phyloP scores from a whole-genome alignment of 1,140 invertebrate genomes.

The Brachionus sp. region DNA sequence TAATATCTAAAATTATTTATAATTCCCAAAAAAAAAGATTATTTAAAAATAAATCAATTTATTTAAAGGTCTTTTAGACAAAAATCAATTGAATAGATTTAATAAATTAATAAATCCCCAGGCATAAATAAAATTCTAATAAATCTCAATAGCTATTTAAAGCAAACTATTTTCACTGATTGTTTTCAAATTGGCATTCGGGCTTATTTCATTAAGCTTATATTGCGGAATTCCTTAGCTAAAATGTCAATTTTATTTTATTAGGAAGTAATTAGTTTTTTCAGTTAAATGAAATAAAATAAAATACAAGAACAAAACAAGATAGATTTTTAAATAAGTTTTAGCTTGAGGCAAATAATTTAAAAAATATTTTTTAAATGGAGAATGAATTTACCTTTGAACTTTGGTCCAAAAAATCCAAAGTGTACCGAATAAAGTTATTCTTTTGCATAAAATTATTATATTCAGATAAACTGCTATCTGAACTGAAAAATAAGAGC shows the following conservation, averaged over 20 bases:
- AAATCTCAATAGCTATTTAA: neutral
- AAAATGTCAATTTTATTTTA: neutral
- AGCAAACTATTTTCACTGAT: neutral
- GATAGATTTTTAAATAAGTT: neutral
- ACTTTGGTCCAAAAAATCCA: conserved; percentile 14
- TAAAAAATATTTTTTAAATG: neutral
- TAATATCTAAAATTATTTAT: neutral
- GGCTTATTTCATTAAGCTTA: neutral
- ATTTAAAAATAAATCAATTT: neutral
- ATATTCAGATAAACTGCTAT: neutral
- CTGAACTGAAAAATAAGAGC: conserved; percentile 22
- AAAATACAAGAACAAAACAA: neutral
- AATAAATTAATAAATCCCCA: neutral
- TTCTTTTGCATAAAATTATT: conserved; percentile 19
- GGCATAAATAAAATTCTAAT: neutral
- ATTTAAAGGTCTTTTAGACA: neutral
- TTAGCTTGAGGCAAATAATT: neutral
- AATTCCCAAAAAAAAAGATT: neutral
- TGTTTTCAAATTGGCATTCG: neutral
- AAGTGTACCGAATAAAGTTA: conserved; percentile 4
- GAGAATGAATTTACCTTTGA: neutral
- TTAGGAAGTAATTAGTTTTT: neutral
- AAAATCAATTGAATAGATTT: neutral
- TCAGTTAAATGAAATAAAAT: neutral
- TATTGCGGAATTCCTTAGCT: neutral